Evolutionary conservation across 2,888 invertebrate genomes (phyloP).

Genomic region (Lydus trimaculatus): DNA sequence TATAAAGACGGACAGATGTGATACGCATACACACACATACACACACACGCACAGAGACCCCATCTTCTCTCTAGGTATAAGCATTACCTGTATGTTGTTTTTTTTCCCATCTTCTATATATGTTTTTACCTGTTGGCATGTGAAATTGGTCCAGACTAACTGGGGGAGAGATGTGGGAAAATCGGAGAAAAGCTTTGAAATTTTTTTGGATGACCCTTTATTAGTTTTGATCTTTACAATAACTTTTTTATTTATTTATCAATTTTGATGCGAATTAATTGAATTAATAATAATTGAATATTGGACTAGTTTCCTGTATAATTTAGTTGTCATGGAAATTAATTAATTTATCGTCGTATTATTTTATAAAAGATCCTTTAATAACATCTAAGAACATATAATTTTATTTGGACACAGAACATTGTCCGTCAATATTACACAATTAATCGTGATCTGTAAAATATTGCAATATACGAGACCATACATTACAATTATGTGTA

Average conservation of each 20-base stretch:
- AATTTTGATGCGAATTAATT: neutral
- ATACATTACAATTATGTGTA: neutral
- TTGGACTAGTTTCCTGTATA: neutral
- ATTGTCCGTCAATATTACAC: neutral
- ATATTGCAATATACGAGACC: neutral
- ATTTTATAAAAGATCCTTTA: neutral
- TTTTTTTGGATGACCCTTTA: too few species aligned
- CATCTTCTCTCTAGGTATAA: conserved; percentile 33
- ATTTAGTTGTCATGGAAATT: neutral
- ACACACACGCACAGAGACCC: too few species aligned
- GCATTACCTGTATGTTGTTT: conserved; percentile 44
- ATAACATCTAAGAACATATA: neutral
- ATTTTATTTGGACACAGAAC: neutral
- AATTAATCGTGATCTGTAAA: neutral
- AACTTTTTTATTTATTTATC: neutral
- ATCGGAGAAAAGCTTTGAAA: neutral
- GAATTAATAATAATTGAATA: neutral
- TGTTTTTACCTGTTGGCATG: neutral
- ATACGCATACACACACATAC: too few species aligned
- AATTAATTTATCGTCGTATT: neutral
- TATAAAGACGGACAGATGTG: conserved; percentile 49
- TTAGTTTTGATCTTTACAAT: neutral
- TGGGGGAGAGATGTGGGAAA: neutral
- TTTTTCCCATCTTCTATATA: neutral
- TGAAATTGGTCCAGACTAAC: neutral